Conservation (phyloP, 2,113 vertebrate species). For the Alexandromys fortis region DNA sequence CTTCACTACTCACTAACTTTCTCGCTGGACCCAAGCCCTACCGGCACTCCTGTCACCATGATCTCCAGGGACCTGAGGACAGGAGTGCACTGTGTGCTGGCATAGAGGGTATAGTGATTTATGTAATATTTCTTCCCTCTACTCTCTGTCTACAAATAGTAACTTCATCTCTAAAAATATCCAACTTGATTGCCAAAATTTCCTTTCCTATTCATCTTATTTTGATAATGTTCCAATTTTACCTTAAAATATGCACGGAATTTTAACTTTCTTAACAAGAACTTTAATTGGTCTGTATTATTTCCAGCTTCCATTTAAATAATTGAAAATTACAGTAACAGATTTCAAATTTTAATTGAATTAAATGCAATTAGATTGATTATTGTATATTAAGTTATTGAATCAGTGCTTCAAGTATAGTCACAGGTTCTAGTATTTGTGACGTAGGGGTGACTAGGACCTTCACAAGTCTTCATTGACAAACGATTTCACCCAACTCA, state of each 20-base stretch:
- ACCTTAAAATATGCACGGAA: background rate
- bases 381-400: background rate
- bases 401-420: background rate
- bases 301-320: background rate
- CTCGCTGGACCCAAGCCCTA: background rate
- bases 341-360: background rate
- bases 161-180: background rate
- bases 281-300: background rate
- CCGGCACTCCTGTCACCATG: accelerated
- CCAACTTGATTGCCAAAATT: background rate
- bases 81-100: background rate
- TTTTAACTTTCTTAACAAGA: background rate
- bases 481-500: background rate
- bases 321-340: background rate
- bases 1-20: background rate
- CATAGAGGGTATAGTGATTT: background rate
- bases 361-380: background rate
- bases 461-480: background rate
- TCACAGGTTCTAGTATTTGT: background rate
- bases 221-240: constrained; percentile 1
- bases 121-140: background rate
- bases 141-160: background rate
- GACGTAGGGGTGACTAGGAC: background rate
- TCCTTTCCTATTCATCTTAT: background rate
- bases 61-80: background rate